Evolutionary conservation across 1,140 invertebrate species (phyloP).

Genomic region (Psix sp.): DNA sequence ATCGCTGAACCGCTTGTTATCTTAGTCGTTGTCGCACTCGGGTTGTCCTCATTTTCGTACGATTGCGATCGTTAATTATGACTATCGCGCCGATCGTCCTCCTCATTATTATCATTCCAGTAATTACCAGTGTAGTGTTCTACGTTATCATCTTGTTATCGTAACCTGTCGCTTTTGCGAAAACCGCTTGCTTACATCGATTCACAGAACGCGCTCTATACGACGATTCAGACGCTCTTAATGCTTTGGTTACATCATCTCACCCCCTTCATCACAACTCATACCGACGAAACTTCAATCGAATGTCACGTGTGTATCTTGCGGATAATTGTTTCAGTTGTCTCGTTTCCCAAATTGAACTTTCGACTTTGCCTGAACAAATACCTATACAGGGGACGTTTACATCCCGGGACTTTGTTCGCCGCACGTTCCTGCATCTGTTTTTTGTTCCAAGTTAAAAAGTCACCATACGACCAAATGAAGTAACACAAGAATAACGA

Average conservation of each 20-base stretch:
- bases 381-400: conserved; percentile 9
- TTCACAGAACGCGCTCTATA: conserved; percentile 35
- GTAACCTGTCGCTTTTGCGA: conserved; percentile 62
- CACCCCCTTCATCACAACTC: conserved; percentile 27
- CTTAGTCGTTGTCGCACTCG: conserved; percentile 69
- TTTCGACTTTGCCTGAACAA: conserved; percentile 33
- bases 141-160: conserved; percentile 74
- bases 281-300: conserved; percentile 42
- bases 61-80: conserved; percentile 76
- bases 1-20: conserved; percentile 75
- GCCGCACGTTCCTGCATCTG: conserved; percentile 3
- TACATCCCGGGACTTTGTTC: conserved; percentile 10
- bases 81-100: conserved; percentile 71
- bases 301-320: conserved; percentile 54
- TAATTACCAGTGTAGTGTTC: conserved; percentile 72
- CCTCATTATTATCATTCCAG: conserved; percentile 73
- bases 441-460: conserved; percentile 11
- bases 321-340: conserved; percentile 53
- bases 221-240: conserved; percentile 53
- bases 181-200: conserved; percentile 43
- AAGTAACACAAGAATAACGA: conserved; percentile 11
- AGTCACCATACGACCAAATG: conserved; percentile 8
- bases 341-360: conserved; percentile 37
- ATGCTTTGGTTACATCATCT: conserved; percentile 41
- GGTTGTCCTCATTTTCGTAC: conserved; percentile 73